Conservation (phyloP, 2,888 invertebrate genomes). For the Plebejus argus region DNA sequence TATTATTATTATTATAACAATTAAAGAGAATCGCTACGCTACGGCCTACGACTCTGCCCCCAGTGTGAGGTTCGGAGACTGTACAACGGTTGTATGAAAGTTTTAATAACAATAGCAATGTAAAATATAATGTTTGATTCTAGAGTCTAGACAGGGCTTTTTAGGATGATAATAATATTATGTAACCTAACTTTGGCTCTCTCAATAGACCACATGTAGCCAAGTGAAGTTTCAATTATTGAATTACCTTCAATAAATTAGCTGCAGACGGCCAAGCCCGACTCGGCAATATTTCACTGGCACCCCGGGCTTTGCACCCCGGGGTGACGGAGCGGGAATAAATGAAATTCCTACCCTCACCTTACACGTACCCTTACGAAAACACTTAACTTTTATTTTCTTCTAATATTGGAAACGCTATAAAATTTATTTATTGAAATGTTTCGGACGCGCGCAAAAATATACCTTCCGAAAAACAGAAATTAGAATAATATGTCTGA, state of each 20-base stretch:
- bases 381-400: slow-evolving; percentile 15
- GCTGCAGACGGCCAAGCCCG: slow-evolving; percentile 34
- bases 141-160: too few species aligned
- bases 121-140: too few species aligned
- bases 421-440: neutral
- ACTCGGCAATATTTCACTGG: slow-evolving; percentile 49
- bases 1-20: too few species aligned
- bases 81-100: too few species aligned
- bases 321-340: slow-evolving; percentile 55
- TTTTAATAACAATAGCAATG: too few species aligned
- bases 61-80: too few species aligned
- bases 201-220: neutral
- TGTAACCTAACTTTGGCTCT: neutral
- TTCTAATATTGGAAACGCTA: neutral
- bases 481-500: neutral
- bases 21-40: too few species aligned
- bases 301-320: slow-evolving; percentile 38
- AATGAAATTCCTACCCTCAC: slow-evolving; percentile 51
- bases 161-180: neutral
- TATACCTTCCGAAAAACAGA: neutral
- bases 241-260: slow-evolving; percentile 28
- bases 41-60: too few species aligned
- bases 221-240: slow-evolving; percentile 21
- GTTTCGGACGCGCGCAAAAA: neutral
- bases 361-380: slow-evolving; percentile 34